Base-by-base conservation (phyloP, 2,888 invertebrate genomes). In the Parapristionchus giblindavisi region DNA sequence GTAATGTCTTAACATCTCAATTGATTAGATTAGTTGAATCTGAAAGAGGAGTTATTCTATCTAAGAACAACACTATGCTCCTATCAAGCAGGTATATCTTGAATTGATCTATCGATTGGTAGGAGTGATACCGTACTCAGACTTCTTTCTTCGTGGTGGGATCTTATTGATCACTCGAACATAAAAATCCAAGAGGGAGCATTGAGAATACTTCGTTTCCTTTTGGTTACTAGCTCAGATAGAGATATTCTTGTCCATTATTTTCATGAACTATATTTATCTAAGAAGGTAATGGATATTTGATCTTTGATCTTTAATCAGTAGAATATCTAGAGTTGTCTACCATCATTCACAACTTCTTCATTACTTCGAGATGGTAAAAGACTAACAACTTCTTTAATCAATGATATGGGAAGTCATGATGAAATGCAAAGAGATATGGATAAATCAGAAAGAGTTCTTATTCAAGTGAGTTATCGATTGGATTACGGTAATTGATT, bases 371-470 rank as follows among this genome's bases (percentile, higher is more conserved):
- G 43, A 1, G 65, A 65, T 14, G 48, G 65, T 29, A 65, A 40
- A 4, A 65, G 43, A 27, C 43, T 24, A 17, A 43, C 43, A 11
- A 65, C 65, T 24, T 5, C 43, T 3, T 29, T 65, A 1, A 65
- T 65, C 65, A 65, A 65, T 43, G 34, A 43, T 29, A 65, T 65
- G 43, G 27, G 43, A 65, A 43, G 43, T 65, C 65, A 65, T 48
- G 65, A 65, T 29, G 65, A 65, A 36, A 40, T 65, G 48, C 65
- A 65, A 29, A 65, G 24, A 24, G 29, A 65, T 65, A 14, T n/a
- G 29, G 40, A 43, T 27, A 65, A 65, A 27, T 8, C 43, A 43
- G n/a, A 40, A 11, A 1, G 6, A 3, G 14, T 65, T 27, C 36
- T 36, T 17, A 3, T 3, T 17, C 60, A 65, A 29, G 65, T 43